A percentile compares a stretch with the other conserved stretches of the same genome.
phyloP scores from a whole-genome alignment of 2,797 vertebrate genomes.

The Pachyuromys duprasi region DNA sequence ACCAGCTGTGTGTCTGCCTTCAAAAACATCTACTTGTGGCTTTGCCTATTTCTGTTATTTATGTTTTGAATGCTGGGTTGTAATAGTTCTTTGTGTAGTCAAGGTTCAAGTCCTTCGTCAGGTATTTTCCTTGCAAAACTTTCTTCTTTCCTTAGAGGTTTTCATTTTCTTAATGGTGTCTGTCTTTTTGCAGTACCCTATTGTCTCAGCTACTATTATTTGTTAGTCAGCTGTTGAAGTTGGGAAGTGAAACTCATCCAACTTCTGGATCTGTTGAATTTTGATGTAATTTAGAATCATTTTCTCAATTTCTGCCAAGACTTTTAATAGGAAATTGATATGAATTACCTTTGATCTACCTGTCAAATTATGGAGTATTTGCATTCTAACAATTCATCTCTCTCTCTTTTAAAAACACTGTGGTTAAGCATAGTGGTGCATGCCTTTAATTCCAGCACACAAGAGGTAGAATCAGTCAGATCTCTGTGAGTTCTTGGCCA shows the following conservation, averaged over 20 bases:
- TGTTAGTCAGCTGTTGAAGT: neutral
- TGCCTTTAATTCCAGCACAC: neutral
- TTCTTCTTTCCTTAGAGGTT: neutral
- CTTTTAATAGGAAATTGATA: neutral
- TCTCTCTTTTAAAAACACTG: neutral
- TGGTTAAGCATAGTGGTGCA: neutral
- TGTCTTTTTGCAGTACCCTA: neutral
- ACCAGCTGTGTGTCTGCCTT: neutral
- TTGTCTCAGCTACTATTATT: neutral
- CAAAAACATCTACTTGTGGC: neutral
- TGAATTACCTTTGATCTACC: neutral
- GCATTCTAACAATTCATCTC: neutral
- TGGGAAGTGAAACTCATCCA: too few species aligned
- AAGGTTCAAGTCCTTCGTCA: neutral
- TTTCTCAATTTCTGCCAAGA: constrained; percentile 22
- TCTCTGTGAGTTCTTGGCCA: neutral
- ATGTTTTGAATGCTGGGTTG: neutral
- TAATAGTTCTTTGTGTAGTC: neutral
- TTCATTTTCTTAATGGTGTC: neutral
- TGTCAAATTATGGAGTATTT: neutral
- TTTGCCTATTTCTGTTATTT: constrained; percentile 20
- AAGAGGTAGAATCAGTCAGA: neutral
- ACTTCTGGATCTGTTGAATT: neutral
- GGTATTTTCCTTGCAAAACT: neutral
- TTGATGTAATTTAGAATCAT: constrained; percentile 1